These are phyloP conservation scores for Thyatira batis DNA, from an alignment of 2,888 invertebrate genomes.

Conservation along the genomic window DNA sequence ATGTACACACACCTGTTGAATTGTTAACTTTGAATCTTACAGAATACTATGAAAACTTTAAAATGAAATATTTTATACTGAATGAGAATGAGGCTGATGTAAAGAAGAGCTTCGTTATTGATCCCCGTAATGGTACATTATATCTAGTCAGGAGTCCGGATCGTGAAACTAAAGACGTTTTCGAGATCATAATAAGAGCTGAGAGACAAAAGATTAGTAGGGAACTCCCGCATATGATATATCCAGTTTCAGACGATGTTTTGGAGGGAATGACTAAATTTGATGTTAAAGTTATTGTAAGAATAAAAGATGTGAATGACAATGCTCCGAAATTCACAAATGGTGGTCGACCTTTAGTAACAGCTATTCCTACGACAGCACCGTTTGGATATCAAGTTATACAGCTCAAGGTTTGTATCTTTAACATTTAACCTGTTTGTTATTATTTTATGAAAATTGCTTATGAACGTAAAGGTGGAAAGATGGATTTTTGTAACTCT, in stretches of 20 bases:
- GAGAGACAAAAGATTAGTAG: constrained; percentile 84
- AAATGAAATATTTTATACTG: constrained; percentile 85
- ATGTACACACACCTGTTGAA: constrained; percentile 88
- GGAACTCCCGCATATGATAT: constrained; percentile 88
- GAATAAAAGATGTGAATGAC: constrained; percentile 91
- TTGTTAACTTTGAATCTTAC: constrained; percentile 90
- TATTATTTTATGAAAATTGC: not conserved
- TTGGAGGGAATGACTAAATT: constrained; percentile 87
- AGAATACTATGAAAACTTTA: constrained; percentile 84
- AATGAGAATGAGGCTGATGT: constrained; percentile 83
- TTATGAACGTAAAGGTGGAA: not conserved
- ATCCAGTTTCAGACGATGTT: constrained; percentile 88
- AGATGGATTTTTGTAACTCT: too few species aligned
- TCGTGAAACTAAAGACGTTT: constrained; percentile 86
- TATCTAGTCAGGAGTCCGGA: constrained; percentile 89
- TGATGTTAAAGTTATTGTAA: constrained; percentile 90
- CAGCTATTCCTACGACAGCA: constrained; percentile 91
- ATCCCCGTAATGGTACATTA: constrained; percentile 88
- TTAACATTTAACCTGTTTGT: not conserved
- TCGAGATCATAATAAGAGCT: constrained; percentile 80
- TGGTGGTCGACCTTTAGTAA: constrained; percentile 89
- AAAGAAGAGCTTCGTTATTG: constrained; percentile 86
- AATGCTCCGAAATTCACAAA: constrained; percentile 90
- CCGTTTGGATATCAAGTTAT: constrained; percentile 92
- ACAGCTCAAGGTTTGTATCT: constrained; percentile 84